Evolutionary conservation across 2,113 vertebrate genomes (phyloP), one percentile per base, ranked within the genome.

Genomic region (Entosphenus tridentatus): DNA sequence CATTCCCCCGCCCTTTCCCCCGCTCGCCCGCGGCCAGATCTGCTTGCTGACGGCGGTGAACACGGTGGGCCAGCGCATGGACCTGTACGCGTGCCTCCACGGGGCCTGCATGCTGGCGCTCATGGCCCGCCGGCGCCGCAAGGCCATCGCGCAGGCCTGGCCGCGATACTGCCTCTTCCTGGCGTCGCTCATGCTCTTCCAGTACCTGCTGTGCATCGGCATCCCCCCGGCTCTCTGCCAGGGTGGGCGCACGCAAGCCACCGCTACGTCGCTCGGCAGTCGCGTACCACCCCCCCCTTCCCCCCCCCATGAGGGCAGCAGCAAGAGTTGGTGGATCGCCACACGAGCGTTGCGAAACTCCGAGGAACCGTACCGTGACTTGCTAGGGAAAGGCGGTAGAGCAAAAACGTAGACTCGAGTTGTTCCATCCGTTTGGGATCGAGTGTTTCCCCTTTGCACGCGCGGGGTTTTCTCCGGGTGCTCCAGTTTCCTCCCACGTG

Each of bases 121-220:
- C 71, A 72, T 83, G 69, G 74, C 72, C 16, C 75, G 78, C 59
- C 77, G 78, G 8, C 72, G 77, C 68, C 81, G 86, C 70, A 84
- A 84, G 74, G 80, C 84, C 9, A 79, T 82, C 1, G 81, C 84
- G n/a, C 80, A 87, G 73, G 74, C 81, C 58, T 87, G 82, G 87
- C 80, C 79, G 57, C 78, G 78, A 74, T 80, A 82, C 72, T 82
- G 81, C 72, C 81, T 78, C 72, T 86, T 86, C 68, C 84, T 82
- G 3, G 70, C 83, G n/a, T 73, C 79, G 13, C 75, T 82, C 7
- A 73, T 78, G 73, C 77, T 79, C 57, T 75, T 83, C 67, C 83
- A 85, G 78, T 79, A 83, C 69, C 71, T 83, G 54, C 79, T 84
- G 21, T 80, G 83, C 72, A 79, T 83, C 5, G 78, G 83, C n/a